phyloP scores from a whole-genome alignment of 2,113 vertebrate genomes.

The Progne subis region DNA sequence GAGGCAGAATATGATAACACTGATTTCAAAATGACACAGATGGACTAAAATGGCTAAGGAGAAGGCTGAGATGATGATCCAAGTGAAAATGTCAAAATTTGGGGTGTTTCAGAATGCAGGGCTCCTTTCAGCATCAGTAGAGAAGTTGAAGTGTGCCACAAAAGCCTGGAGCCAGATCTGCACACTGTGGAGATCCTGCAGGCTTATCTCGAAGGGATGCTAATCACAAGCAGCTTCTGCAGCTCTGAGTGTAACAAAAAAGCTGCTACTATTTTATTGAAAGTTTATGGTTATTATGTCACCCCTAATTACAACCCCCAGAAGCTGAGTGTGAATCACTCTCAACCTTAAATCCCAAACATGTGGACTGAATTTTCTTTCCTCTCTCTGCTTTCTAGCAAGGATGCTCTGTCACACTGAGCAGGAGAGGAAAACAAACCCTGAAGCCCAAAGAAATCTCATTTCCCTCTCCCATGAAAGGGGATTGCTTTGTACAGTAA shows the following conservation, averaged over 20 bases:
- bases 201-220: constrained; percentile 4
- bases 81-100: background rate
- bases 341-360: constrained; percentile 59
- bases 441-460: constrained; percentile 14
- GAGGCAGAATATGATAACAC: background rate
- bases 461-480: constrained; percentile 8
- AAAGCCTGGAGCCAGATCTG: background rate
- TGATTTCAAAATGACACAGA: background rate
- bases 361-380: constrained; percentile 63
- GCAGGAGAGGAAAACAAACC: constrained; percentile 49
- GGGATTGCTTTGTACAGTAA: background rate
- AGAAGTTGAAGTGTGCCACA: background rate
- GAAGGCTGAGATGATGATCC: background rate
- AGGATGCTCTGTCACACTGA: background rate
- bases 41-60: background rate
- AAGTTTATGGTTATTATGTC: constrained; percentile 70
- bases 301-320: constrained; percentile 68
- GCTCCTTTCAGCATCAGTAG: background rate
- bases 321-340: constrained; percentile 64
- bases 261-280: constrained; percentile 39
- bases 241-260: constrained; percentile 25
- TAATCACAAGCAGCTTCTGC: constrained; percentile 52
- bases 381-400: constrained; percentile 41
- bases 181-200: background rate
- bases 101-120: background rate